phyloP scores from a whole-genome alignment of 37 sponge, comb jelly and placozoan genomes.

The Amphimedon queenslandica region DNA sequence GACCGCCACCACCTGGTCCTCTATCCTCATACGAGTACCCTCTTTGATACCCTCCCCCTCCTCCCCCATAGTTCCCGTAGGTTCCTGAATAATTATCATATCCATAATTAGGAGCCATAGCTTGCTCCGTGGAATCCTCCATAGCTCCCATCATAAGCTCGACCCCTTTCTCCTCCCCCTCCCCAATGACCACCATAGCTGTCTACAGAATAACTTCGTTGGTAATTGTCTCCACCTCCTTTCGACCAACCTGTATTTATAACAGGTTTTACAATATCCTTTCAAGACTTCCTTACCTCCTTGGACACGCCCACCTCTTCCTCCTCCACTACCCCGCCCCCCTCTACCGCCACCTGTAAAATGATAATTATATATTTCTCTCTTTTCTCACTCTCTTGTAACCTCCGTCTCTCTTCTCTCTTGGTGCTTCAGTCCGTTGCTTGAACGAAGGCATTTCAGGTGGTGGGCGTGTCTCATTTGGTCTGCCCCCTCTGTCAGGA shows the following conservation, averaged over 20 bases:
- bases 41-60: constrained; percentile 1
- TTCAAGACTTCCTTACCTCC: constrained; percentile 30
- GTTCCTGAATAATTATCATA: too few species aligned
- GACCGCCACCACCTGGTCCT: constrained; percentile 4
- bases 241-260: constrained; percentile 34
- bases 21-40: background rate
- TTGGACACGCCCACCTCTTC: constrained; percentile 57
- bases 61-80: too few species aligned
- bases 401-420: constrained; percentile 38
- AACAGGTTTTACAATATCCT: background rate
- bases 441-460: constrained; percentile 90
- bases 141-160: too few species aligned
- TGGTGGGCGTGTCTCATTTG: constrained; percentile 85
- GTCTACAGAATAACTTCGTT: too few species aligned
- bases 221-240: constrained; percentile 27
- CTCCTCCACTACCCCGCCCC: constrained; percentile 27
- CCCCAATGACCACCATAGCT: constrained; percentile 9
- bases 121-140: too few species aligned
- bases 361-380: background rate
- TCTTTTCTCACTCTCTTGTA: background rate
- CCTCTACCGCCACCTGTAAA: constrained; percentile 15
- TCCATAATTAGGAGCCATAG: too few species aligned
- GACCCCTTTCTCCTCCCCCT: constrained; percentile 15
- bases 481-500: constrained; percentile 89
- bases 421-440: constrained; percentile 60